A percentile compares a stretch with the other conserved stretches of the same genome.
phyloP scores from a whole-genome alignment of 1,140 invertebrate species.

The Coptotermes formosanus region DNA sequence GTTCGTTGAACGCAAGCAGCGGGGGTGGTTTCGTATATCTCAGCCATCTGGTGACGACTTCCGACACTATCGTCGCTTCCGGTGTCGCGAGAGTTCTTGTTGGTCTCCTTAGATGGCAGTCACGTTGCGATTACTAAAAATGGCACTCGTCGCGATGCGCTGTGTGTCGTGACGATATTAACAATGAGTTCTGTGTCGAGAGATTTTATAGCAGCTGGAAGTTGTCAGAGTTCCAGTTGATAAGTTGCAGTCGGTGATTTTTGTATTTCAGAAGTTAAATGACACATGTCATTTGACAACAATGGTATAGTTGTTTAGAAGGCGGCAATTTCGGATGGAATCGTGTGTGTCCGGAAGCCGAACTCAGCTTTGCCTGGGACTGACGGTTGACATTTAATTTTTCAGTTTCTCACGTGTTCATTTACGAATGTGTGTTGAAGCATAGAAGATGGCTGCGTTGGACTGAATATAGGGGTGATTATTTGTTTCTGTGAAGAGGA shows the following conservation, averaged over 20 bases:
- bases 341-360: too few relatives aligned
- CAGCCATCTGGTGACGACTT: background rate
- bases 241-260: too few relatives aligned
- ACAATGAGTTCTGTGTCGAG: background rate
- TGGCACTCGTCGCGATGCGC: background rate
- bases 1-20: background rate
- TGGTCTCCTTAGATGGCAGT: background rate
- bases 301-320: background rate
- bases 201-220: too few relatives aligned
- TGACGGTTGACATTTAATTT: background rate
- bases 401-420: too few relatives aligned
- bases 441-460: background rate
- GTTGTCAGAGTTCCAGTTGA: too few relatives aligned
- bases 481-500: background rate
- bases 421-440: background rate
- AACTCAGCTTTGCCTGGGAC: background rate
- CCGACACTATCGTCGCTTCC: background rate
- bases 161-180: background rate
- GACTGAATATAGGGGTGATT: background rate
- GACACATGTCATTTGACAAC: background rate
- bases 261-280: too few relatives aligned
- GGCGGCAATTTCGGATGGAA: background rate
- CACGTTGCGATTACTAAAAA: background rate
- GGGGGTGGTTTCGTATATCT: background rate
- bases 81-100: background rate